Evolutionary conservation across 2,113 vertebrate species (phyloP).

Genomic region (Rhabdomys dilectus): DNA sequence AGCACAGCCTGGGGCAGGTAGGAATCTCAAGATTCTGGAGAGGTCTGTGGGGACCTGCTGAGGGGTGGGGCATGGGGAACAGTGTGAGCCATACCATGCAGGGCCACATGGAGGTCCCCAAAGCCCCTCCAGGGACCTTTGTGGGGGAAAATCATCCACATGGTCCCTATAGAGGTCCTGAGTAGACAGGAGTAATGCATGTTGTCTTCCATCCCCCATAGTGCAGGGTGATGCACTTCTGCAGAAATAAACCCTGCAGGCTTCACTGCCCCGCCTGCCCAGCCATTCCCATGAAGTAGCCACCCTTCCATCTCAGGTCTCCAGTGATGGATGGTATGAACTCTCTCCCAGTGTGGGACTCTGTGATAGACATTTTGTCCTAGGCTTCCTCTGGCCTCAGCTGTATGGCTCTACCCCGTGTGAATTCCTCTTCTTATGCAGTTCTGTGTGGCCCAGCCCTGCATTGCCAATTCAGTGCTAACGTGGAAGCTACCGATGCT

Average conservation of each 20-base stretch:
- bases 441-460: not conserved
- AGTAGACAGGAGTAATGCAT: not conserved
- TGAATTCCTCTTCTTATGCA: rapidly evolving
- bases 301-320: not conserved
- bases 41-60: not conserved
- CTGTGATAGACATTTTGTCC: rapidly evolving
- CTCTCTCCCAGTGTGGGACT: not conserved
- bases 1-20: not conserved
- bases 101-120: not conserved
- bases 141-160: not conserved
- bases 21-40: not conserved
- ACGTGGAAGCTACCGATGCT: rapidly evolving
- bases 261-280: not conserved
- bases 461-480: rapidly evolving
- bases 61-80: rapidly evolving
- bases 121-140: too few species aligned
- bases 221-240: rapidly evolving
- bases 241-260: not conserved
- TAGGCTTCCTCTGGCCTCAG: not conserved
- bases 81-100: too few species aligned
- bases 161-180: not conserved
- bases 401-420: not conserved
- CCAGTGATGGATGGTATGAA: not conserved
- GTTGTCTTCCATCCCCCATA: not conserved
- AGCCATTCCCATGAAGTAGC: not conserved